Evolutionary conservation across 2,888 invertebrate genomes (phyloP).

Genomic region (Tenthredo scrophulariae): DNA sequence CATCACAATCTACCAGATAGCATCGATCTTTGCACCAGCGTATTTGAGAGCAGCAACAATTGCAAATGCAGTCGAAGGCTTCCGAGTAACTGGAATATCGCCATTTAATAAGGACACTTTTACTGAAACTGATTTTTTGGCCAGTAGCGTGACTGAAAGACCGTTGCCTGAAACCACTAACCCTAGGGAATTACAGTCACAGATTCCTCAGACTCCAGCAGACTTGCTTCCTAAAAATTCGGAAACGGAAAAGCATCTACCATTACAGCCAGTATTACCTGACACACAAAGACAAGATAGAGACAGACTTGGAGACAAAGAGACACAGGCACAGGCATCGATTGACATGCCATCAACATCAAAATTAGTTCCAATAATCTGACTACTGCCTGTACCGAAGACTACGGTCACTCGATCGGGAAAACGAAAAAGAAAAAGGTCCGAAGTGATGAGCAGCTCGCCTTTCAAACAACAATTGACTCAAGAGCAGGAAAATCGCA

Average conservation of each 20-base stretch:
- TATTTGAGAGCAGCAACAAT: slow-evolving; percentile 24
- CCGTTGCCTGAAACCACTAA: slow-evolving; percentile 13
- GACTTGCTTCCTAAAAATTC: background rate
- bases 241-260: background rate
- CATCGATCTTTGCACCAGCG: slow-evolving; percentile 22
- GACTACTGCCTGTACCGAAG: background rate
- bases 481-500: slow-evolving; percentile 2
- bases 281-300: background rate
- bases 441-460: slow-evolving; percentile 19
- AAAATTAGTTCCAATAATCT: background rate
- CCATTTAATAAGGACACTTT: slow-evolving; percentile 63
- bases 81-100: slow-evolving; percentile 60
- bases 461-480: background rate
- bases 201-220: background rate
- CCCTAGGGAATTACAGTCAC: background rate
- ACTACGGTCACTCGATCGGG: background rate
- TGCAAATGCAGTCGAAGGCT: slow-evolving; percentile 56
- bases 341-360: slow-evolving; percentile 19
- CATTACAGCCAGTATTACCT: background rate
- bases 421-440: background rate
- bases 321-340: background rate
- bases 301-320: background rate
- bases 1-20: slow-evolving; percentile 60
- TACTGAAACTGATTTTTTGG: slow-evolving; percentile 60
- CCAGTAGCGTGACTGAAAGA: slow-evolving; percentile 58